Conservation (phyloP, 2,113 vertebrate genomes). For the Tringa solitaria region DNA sequence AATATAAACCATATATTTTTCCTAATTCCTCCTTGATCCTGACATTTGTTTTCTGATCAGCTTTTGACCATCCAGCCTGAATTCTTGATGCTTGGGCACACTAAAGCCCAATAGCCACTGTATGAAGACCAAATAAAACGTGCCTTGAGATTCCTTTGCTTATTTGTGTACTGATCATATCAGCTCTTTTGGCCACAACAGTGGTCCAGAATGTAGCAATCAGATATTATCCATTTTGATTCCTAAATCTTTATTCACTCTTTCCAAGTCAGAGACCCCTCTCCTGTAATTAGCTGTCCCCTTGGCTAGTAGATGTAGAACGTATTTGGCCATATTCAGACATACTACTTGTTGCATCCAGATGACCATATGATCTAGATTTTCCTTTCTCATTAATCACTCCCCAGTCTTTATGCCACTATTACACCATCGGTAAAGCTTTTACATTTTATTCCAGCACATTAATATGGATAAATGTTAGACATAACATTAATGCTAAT, state of each 20-base stretch:
- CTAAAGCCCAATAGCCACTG: neutral
- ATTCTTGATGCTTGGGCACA: neutral
- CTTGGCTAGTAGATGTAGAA: neutral
- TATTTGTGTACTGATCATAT: neutral
- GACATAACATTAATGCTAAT: neutral
- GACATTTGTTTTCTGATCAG: neutral
- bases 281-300: conserved; percentile 29
- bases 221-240: neutral
- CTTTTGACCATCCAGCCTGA: neutral
- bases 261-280: conserved; percentile 1
- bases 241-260: neutral
- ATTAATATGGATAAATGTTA: neutral
- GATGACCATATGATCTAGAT: conserved; percentile 27
- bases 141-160: neutral
- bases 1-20: neutral
- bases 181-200: neutral
- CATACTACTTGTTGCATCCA: neutral
- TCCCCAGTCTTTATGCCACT: neutral
- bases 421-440: neutral
- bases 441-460: neutral
- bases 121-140: neutral
- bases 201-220: conserved; percentile 38
- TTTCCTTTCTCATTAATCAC: conserved; percentile 45
- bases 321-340: neutral
- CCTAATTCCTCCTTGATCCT: neutral